Percentiles rank a stretch among this genome's conserved stretches.
Conservation (phyloP, 1,140 invertebrate genomes). For the Anagrus nilaparvatae region DNA sequence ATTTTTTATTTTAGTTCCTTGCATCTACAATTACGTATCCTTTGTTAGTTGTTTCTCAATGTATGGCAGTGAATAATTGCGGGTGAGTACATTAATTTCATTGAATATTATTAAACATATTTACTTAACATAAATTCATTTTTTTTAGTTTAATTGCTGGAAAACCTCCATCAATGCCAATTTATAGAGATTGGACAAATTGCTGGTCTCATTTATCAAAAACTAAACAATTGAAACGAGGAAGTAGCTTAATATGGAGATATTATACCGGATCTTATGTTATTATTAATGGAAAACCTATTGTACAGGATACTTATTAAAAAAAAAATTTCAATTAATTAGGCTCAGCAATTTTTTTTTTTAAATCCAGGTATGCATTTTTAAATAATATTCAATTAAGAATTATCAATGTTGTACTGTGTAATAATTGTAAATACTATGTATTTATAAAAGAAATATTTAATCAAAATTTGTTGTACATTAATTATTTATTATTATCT, state of each 20-base stretch:
- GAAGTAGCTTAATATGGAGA: slow-evolving; percentile 70
- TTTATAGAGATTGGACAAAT: slow-evolving; percentile 63
- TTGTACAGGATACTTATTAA: too few relatives aligned
- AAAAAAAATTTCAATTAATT: slow-evolving; percentile 13
- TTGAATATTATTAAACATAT: slow-evolving; percentile 1
- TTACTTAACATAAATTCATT: slow-evolving; percentile 12
- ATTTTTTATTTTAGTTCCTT: slow-evolving; percentile 49
- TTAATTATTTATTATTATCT: too few relatives aligned
- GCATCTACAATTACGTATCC: slow-evolving; percentile 75
- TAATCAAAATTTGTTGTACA: slow-evolving; percentile 15
- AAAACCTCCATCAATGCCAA: slow-evolving; percentile 67
- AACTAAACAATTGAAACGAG: slow-evolving; percentile 69
- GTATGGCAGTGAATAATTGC: slow-evolving; percentile 74
- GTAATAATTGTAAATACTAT: slow-evolving; percentile 4
- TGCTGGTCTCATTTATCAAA: slow-evolving; percentile 68
- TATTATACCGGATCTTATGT: slow-evolving; percentile 62
- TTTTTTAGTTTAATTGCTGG: slow-evolving; percentile 58
- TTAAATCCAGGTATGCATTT: background rate
- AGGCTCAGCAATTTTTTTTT: background rate
- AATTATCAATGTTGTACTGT: background rate
- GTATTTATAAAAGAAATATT: too few relatives aligned
- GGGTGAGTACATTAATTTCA: slow-evolving; percentile 41
- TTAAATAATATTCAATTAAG: slow-evolving; percentile 9
- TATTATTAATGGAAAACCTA: slow-evolving; percentile 23
- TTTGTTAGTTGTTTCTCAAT: slow-evolving; percentile 75